phyloP scores from a whole-genome alignment of 92 coral and sea anemone genomes.

The Anthopleura xanthogrammica region DNA sequence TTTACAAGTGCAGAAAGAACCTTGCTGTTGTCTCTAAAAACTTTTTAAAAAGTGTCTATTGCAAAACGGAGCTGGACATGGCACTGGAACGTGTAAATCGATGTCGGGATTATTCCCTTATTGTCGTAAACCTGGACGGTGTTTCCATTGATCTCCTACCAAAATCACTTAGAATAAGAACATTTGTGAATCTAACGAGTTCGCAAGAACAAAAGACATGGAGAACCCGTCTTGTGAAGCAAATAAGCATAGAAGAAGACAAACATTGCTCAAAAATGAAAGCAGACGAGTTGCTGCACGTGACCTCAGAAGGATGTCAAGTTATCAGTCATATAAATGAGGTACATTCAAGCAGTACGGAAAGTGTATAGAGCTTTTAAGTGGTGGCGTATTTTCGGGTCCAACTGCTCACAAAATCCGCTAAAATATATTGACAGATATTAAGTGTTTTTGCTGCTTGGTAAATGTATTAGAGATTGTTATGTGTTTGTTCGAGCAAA shows the following conservation, averaged over 20 bases:
- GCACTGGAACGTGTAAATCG: conserved; percentile 19
- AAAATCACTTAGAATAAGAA: conserved; percentile 11
- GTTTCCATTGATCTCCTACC: conserved; percentile 15
- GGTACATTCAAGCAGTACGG: not conserved
- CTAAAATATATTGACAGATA: too few species aligned
- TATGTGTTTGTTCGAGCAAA: too few species aligned
- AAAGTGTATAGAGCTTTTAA: not conserved
- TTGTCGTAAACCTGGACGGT: conserved; percentile 29
- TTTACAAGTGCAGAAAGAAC: conserved; percentile 29
- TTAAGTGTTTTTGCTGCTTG: too few species aligned
- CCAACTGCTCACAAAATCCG: too few species aligned
- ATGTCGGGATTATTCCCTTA: conserved; percentile 17
- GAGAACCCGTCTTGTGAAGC: conserved; percentile 23
- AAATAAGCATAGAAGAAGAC: conserved; percentile 22
- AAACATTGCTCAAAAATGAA: not conserved
- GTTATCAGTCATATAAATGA: not conserved
- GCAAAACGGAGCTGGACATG: conserved; percentile 21
- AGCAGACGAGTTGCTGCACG: not conserved
- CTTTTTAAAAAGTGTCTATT: conserved; percentile 21
- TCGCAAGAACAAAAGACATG: conserved; percentile 18
- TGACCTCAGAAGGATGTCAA: not conserved
- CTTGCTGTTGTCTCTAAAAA: conserved; percentile 33
- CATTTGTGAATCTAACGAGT: conserved; percentile 24
- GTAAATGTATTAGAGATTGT: too few species aligned
- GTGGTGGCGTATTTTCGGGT: too few species aligned